These are phyloP conservation scores for Oppia nitens DNA, from an alignment of 1,140 invertebrate genomes.

Conservation along the genomic window DNA sequence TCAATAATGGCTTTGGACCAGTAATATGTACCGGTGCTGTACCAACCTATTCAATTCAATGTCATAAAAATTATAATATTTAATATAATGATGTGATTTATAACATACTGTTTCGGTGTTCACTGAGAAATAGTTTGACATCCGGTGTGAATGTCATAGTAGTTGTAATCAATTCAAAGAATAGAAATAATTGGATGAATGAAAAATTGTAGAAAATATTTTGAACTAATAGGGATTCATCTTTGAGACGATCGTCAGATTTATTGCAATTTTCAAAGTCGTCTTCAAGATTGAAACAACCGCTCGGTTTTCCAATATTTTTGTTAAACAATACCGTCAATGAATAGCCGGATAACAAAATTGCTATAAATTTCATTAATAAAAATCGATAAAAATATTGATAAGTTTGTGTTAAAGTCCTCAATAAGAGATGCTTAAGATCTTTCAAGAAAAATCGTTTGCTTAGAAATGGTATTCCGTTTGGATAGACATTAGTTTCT, in stretches of 20 bases:
- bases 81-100: neutral
- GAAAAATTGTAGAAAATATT: neutral
- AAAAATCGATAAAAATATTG: neutral
- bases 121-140: neutral
- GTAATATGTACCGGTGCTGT: slow-evolving; percentile 4
- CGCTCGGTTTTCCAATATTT: neutral
- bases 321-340: slow-evolving; percentile 5
- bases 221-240: neutral
- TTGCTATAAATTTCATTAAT: neutral
- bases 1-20: neutral
- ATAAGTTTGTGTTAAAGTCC: neutral
- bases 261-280: neutral
- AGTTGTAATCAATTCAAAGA: neutral
- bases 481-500: neutral
- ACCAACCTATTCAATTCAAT: neutral
- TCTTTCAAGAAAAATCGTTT: neutral
- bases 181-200: neutral
- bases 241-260: too few relatives aligned
- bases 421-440: neutral
- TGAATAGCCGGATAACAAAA: neutral
- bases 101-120: slow-evolving; percentile 2
- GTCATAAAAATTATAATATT: neutral
- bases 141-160: neutral
- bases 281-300: neutral
- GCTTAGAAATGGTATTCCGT: neutral